Evolutionary conservation across 2,113 vertebrate species (phyloP).

Genomic region (Plotosus lineatus): DNA sequence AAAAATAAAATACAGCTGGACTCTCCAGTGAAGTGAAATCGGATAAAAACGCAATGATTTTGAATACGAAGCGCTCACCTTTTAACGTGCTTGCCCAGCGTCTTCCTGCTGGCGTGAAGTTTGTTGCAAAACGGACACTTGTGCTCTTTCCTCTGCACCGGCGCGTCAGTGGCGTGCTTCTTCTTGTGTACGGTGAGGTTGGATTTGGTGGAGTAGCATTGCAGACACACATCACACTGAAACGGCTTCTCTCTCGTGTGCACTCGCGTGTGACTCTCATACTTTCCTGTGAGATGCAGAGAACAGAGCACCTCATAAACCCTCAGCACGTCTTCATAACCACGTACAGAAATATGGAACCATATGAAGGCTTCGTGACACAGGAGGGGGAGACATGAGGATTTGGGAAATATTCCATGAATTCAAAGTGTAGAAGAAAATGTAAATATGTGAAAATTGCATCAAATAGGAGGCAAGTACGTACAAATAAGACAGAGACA

Average conservation of each 20-base stretch:
- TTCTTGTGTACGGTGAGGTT: slow-evolving; percentile 96
- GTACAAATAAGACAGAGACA: neutral
- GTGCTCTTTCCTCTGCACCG: slow-evolving; percentile 92
- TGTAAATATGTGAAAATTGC: no score
- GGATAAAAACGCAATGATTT: no score
- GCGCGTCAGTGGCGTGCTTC: slow-evolving; percentile 83
- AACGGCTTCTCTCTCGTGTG: slow-evolving; percentile 98
- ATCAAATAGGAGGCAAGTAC: no score
- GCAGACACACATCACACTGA: slow-evolving; percentile 94
- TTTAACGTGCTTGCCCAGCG: slow-evolving; percentile 88
- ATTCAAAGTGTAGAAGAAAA: no score
- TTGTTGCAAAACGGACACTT: slow-evolving; percentile 94
- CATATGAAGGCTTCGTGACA: neutral
- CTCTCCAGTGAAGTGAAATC: no score
- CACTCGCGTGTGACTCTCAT: slow-evolving; percentile 93
- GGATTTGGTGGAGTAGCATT: slow-evolving; percentile 97
- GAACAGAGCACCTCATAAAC: neutral
- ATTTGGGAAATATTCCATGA: no score
- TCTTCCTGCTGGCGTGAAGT: slow-evolving; percentile 96
- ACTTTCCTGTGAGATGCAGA: slow-evolving; percentile 79
- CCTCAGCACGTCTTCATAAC: neutral
- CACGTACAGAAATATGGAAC: neutral
- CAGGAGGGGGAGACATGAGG: no score
- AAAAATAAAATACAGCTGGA: no score
- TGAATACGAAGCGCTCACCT: no score